Base-by-base conservation (phyloP, 2,797 vertebrate species). In the Dermochelys coriacea region DNA sequence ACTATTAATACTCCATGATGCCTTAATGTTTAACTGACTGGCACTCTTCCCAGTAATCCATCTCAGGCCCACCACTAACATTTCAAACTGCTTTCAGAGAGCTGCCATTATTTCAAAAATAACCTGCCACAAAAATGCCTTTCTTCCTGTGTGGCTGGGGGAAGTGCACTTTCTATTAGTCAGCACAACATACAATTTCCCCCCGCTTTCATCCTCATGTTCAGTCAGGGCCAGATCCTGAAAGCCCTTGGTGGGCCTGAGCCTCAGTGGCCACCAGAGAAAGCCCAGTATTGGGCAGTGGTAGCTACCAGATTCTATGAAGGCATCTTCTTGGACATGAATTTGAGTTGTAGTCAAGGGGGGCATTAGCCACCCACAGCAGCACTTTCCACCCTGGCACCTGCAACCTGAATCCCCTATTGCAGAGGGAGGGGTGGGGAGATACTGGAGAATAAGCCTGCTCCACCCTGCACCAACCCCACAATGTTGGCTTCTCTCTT, bases 21-120 rank as follows among this genome's bases (percentile, higher is more conserved):
- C 3, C 45, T 23, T 41, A 59, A 4, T 71, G 34, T 55, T 37
- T 19, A 8, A 61, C 2, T 64, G 47, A 86, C 14, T 41, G 84
- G 57, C 2, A 3, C 41, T 12, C 18, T 41, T 31, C 4, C 19
- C 0, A 0, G 51, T 19, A 78, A 93, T 80, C 49, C 0, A 0
- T 29, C 12, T 64, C 23, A 5, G 3, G 34, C 4, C 41, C 21
- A 23, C 77, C 88, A 5, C 34, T 29, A 47, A 5, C 12, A 50
- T 45, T 91, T 55, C 79, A 94, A 93, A 84, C 11, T 91, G 34
- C 49, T 96, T 93, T 74, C 54, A 61, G 37, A 87, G 41, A 87
- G 25, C 50, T 87, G 12, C 47, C 18, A 12, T 21, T 82, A 31
- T 78, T 90, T 59, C 9, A 87, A 80, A 84, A 80, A 2, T 8